These are phyloP conservation scores for Xenopus laevis DNA, from an alignment of 2,113 vertebrate genomes.

Conservation along the genomic window DNA sequence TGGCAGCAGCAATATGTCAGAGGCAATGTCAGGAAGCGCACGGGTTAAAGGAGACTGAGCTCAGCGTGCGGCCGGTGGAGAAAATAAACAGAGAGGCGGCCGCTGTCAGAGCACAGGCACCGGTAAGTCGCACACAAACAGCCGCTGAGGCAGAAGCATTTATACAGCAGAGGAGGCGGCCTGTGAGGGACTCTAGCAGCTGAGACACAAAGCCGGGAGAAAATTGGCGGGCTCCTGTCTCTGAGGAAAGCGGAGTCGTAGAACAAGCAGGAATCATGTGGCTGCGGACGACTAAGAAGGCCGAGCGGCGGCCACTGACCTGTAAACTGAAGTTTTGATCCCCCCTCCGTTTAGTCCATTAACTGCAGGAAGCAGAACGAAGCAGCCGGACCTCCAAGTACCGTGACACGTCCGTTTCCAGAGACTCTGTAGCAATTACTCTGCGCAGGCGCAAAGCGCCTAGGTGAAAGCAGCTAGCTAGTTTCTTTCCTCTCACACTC, in stretches of 20 bases:
- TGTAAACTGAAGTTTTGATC: not conserved
- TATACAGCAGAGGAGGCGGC: no score
- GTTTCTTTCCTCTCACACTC: slow-evolving; percentile 6
- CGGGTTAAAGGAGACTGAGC: not conserved
- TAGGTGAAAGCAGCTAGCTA: not conserved
- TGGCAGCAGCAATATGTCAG: no score
- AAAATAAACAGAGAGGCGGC: no score
- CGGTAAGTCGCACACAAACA: no score
- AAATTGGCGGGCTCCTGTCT: slow-evolving; percentile 26
- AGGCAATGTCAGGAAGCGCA: not conserved
- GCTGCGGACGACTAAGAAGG: no score
- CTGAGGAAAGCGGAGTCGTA: not conserved
- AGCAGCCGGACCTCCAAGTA: not conserved
- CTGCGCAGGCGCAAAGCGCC: no score
- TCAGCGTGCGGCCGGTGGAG: no score
- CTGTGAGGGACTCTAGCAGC: not conserved
- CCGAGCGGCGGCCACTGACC: not conserved
- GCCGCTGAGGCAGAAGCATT: no score
- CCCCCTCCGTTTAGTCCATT: slow-evolving; percentile 5
- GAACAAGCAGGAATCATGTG: no score
- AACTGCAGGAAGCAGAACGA: no score
- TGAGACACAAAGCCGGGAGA: not conserved
- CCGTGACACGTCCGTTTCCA: slow-evolving; percentile 34
- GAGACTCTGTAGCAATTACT: not conserved
- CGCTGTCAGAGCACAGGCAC: no score